phyloP scores from a whole-genome alignment of 2,888 invertebrate genomes.

The Zaprionus lineosus region DNA sequence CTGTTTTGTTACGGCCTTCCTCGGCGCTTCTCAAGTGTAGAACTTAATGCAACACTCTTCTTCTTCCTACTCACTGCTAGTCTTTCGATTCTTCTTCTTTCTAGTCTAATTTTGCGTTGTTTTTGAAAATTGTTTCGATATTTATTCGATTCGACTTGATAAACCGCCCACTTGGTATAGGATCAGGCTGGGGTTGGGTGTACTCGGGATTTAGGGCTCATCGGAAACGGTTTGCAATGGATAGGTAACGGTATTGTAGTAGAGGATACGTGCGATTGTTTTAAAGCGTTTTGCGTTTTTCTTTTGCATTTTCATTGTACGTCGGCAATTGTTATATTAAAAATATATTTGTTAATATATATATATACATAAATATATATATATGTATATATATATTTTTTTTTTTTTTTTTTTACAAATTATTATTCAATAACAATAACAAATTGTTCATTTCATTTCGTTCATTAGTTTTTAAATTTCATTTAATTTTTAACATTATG shows the following conservation, averaged over 20 bases:
- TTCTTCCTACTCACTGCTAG: conserved; percentile 21
- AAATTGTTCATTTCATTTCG: conserved; percentile 14
- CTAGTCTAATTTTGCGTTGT: conserved; percentile 37
- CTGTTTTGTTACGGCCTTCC: conserved; percentile 34
- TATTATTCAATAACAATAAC: conserved; percentile 22
- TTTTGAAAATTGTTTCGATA: conserved; percentile 72
- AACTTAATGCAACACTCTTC: conserved; percentile 25
- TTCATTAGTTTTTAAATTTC: conserved; percentile 37
- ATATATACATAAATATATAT: conserved; percentile 1
- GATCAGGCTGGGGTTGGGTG: conserved; percentile 38
- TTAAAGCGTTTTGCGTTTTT: conserved; percentile 82
- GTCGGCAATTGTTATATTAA: conserved; percentile 33
- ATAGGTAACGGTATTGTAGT: conserved; percentile 81
- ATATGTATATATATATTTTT: conserved; percentile 5
- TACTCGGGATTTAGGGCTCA: conserved; percentile 61
- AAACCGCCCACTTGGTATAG: conserved; percentile 65
- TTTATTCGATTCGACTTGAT: conserved; percentile 33
- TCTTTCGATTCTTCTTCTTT: conserved; percentile 6
- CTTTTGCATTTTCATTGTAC: conserved; percentile 78
- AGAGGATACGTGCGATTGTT: conserved; percentile 82
- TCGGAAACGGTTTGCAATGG: conserved; percentile 77
- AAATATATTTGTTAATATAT: conserved; percentile 10
- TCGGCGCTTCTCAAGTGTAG: conserved; percentile 34
- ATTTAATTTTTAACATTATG: conserved; percentile 9
- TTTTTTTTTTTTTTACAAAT: conserved; percentile 25